Evolutionary conservation across 1,140 invertebrate species (phyloP).

Genomic region (Colletes latitarsis): DNA sequence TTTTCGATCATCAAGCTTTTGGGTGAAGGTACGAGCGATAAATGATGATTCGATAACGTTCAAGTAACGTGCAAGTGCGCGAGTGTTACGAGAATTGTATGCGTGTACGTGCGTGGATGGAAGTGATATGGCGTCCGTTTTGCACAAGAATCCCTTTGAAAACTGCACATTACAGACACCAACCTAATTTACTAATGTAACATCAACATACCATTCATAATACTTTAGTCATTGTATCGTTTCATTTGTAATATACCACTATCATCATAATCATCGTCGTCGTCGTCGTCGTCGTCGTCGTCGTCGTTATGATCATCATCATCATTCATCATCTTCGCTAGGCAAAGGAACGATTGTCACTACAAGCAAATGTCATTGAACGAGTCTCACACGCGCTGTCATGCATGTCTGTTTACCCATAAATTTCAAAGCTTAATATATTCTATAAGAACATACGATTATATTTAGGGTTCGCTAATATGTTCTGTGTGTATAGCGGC

Average conservation of each 20-base stretch:
- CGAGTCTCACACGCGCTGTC: conserved; percentile 23
- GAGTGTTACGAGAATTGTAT: conserved; percentile 14
- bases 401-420: conserved; percentile 23
- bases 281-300: background rate
- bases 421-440: conserved; percentile 15
- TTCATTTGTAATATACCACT: background rate
- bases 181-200: conserved; percentile 13
- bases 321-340: background rate
- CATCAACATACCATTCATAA: background rate
- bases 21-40: conserved; percentile 38
- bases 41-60: conserved; percentile 16
- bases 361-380: conserved; percentile 1
- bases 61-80: conserved; percentile 27
- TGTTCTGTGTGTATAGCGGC: conserved; percentile 72
- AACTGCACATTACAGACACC: background rate
- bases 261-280: background rate
- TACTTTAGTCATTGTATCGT: background rate
- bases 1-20: conserved; percentile 35
- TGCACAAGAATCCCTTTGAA: conserved; percentile 1
- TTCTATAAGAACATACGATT: background rate
- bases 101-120: conserved; percentile 28
- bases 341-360: background rate
- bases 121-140: background rate
- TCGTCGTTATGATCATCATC: too few relatives aligned
- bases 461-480: conserved; percentile 1